A percentile compares a stretch with the other conserved stretches of the same genome.
Evolutionary conservation across 2,113 vertebrate genomes (phyloP).

Genomic region (Carassius gibelio): DNA sequence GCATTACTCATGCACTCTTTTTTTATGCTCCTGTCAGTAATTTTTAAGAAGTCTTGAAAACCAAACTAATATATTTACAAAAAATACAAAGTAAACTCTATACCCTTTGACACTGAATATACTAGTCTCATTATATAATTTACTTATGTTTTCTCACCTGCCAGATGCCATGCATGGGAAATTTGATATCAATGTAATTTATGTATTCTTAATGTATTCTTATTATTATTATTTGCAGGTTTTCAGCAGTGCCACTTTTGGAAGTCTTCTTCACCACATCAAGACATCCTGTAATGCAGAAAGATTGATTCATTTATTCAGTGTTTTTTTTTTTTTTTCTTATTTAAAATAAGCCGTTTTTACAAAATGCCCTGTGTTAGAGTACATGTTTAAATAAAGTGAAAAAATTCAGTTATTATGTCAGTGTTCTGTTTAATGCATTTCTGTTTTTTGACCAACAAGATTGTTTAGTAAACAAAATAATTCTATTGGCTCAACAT

Average conservation of each 20-base stretch:
- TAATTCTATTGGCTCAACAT: neutral
- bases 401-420: neutral
- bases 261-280: neutral
- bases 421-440: neutral
- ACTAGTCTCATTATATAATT: neutral
- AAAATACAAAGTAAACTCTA: neutral
- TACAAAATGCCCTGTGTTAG: neutral
- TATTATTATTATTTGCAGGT: neutral
- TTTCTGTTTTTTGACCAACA: neutral
- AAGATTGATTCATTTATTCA: neutral
- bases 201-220: neutral
- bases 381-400: neutral
- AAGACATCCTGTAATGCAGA: neutral
- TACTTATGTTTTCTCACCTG: neutral
- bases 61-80: neutral
- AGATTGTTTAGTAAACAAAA: neutral
- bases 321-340: neutral
- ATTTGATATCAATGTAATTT: neutral
- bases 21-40: neutral
- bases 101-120: too few species aligned
- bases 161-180: neutral
- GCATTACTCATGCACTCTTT: neutral
- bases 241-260: neutral
- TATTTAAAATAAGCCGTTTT: neutral
- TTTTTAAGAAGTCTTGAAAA: neutral